Conservation (phyloP, 2,888 invertebrate genomes). For the Clusia tigrina region DNA sequence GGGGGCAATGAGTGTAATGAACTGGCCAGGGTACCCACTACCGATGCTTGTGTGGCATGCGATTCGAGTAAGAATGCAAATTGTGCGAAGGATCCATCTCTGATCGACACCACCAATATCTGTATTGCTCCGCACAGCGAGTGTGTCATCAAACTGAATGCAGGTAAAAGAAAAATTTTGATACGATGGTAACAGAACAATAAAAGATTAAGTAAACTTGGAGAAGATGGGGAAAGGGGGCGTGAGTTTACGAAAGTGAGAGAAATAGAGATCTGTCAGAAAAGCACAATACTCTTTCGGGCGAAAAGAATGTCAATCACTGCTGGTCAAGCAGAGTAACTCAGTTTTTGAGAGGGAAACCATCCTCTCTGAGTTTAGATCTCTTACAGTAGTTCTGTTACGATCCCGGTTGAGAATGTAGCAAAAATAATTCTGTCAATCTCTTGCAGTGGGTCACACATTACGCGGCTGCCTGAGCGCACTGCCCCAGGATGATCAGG, state of each 20-base stretch:
- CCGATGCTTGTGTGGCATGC: conserved; percentile 47
- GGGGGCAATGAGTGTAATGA: conserved; percentile 48
- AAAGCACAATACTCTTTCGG: too few relatives aligned
- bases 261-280: too few relatives aligned
- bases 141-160: conserved; percentile 45
- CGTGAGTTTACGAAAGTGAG: too few relatives aligned
- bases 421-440: neutral
- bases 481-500: conserved; percentile 37
- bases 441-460: conserved; percentile 42
- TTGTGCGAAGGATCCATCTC: conserved; percentile 52
- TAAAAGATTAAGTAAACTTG: too few relatives aligned
- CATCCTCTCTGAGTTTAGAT: too few relatives aligned
- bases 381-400: too few relatives aligned
- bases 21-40: conserved; percentile 40
- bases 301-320: too few relatives aligned
- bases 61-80: conserved; percentile 47
- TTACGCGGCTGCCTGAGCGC: conserved; percentile 49
- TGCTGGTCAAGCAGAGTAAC: too few relatives aligned
- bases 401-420: neutral
- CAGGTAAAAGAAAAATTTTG: too few relatives aligned
- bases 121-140: conserved; percentile 44
- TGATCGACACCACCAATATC: conserved; percentile 28
- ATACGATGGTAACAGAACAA: too few relatives aligned
- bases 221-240: too few relatives aligned
- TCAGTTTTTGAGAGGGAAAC: too few relatives aligned